Conservation (phyloP, 35 echinoderm and acorn worm genomes). For the Patiria miniata region DNA sequence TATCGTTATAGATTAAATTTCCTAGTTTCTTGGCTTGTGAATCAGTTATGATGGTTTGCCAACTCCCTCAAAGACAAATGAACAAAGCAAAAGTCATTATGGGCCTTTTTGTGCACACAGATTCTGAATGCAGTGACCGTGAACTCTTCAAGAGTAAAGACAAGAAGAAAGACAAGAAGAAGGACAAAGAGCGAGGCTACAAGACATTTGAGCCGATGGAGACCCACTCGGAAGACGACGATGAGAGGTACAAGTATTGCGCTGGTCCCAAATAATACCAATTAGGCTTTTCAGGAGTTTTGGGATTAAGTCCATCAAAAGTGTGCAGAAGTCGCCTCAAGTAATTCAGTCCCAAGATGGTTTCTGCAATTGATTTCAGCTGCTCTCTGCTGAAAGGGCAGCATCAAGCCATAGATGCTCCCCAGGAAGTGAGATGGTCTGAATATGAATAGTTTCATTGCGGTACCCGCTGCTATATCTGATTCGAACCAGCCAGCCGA, state of each 20-base stretch:
- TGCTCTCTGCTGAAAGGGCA: too few relatives aligned
- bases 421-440: too few relatives aligned
- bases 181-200: constrained; percentile 67
- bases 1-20: too few relatives aligned
- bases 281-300: neutral
- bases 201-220: constrained; percentile 64
- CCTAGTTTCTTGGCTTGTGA: too few relatives aligned
- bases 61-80: too few relatives aligned
- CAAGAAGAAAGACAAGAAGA: constrained; percentile 61
- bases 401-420: too few relatives aligned
- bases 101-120: neutral
- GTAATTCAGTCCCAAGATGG: neutral
- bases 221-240: constrained; percentile 38
- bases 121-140: constrained; percentile 54
- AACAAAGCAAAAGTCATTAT: too few relatives aligned
- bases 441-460: too few relatives aligned
- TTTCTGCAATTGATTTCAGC: too few relatives aligned
- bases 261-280: neutral
- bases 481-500: too few relatives aligned
- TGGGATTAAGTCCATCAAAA: neutral
- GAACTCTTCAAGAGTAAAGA: constrained; percentile 54
- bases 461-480: too few relatives aligned
- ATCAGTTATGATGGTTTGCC: too few relatives aligned
- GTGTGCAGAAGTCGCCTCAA: neutral
- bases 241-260: constrained; percentile 43